Conservation (phyloP, 1,140 invertebrate genomes). For the Pseudachorutes palmiensis region DNA sequence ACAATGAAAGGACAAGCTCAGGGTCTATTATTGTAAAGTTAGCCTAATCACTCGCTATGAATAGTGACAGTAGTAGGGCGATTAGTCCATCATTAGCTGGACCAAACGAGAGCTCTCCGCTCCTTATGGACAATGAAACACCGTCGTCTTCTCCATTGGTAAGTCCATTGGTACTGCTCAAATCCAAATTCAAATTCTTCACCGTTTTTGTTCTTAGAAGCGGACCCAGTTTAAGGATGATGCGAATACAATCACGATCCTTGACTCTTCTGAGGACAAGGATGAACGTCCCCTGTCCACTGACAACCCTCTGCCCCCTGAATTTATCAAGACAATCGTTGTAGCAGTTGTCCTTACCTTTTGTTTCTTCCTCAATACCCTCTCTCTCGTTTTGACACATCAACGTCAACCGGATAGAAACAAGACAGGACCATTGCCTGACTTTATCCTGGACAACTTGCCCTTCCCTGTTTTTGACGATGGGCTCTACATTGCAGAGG, state of each 20-base stretch:
- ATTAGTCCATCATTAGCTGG: background rate
- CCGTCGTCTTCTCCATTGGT: background rate
- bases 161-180: background rate
- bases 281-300: background rate
- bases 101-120: background rate
- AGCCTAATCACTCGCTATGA: background rate
- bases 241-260: background rate
- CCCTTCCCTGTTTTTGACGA: conserved; percentile 51
- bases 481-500: conserved; percentile 76
- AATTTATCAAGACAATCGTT: conserved; percentile 61
- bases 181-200: background rate
- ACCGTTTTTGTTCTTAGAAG: background rate
- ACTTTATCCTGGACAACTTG: conserved; percentile 69
- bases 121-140: background rate
- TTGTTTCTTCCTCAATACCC: conserved; percentile 55
- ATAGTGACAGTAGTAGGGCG: background rate
- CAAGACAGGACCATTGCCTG: conserved; percentile 57
- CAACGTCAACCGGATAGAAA: conserved; percentile 69
- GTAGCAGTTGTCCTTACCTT: conserved; percentile 53
- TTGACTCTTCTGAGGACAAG: background rate
- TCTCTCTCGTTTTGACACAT: conserved; percentile 71
- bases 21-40: too few species aligned
- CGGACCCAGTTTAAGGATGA: background rate
- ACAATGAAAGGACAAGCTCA: background rate
- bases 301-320: conserved; percentile 51